These are phyloP conservation scores for Hiodon tergisus DNA, from an alignment of 2,113 vertebrate species.

Conservation along the genomic window DNA sequence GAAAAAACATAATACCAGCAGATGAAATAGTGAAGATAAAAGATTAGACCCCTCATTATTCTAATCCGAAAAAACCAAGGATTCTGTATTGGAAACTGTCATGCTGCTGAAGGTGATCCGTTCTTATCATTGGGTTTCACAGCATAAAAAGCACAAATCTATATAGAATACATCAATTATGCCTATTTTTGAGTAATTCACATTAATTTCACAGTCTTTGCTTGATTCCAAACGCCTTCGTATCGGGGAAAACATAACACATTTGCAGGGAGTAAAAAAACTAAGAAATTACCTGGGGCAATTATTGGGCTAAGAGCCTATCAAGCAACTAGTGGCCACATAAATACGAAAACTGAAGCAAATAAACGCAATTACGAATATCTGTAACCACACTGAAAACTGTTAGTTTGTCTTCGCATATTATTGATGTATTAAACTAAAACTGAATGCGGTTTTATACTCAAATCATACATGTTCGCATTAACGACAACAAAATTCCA, in stretches of 20 bases:
- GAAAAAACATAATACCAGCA: too few relatives aligned
- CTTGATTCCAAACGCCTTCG: not conserved
- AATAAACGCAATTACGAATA: not conserved
- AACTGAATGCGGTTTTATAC: too few relatives aligned
- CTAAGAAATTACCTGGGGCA: not conserved
- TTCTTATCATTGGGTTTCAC: not conserved
- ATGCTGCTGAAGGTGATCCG: not conserved
- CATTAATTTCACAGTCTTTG: not conserved
- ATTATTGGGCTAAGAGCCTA: not conserved
- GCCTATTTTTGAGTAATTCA: not conserved
- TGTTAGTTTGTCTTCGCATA: too few relatives aligned
- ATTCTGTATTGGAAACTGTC: not conserved
- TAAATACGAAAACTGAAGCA: not conserved
- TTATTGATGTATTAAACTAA: too few relatives aligned
- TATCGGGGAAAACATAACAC: not conserved
- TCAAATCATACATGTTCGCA: too few relatives aligned
- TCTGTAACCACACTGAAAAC: too few relatives aligned
- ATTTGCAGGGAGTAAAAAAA: not conserved
- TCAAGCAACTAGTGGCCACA: not conserved
- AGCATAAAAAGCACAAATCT: not conserved
- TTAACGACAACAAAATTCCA: too few relatives aligned
- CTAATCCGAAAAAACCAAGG: too few relatives aligned
- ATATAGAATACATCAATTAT: not conserved
- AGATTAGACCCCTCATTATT: too few relatives aligned
- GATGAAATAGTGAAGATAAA: too few relatives aligned